Evolutionary conservation across 2,113 vertebrate genomes (phyloP), one percentile per base, ranked within the genome.

Genomic region (Cynoglossus semilaevis): DNA sequence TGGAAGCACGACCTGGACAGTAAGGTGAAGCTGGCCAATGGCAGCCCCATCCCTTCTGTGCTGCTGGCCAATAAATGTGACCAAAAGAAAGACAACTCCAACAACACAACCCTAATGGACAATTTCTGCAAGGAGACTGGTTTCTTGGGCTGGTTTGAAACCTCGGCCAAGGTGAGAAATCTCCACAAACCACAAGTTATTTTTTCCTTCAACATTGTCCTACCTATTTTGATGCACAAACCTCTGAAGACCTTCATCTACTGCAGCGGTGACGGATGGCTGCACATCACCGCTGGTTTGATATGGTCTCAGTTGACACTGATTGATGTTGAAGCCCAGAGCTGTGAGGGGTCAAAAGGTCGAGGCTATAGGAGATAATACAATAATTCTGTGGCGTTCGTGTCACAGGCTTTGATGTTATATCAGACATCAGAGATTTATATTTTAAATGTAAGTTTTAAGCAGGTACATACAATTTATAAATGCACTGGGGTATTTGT

Each of bases 1-100:
- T 99, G 96, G 97, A 99, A 99, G 74, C 92, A 89, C n/a, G 97
- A 99, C 79, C 89, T 99, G 89, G 97, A 99, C 90, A 95, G 90
- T 87, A 99, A 99, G 90, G 95, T 99, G 65, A 89, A 94, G 55
- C 93, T 99, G 83, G 93, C 95, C 42, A 93, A 94, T 16, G 96
- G 96, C 19, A 93, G 68, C 67, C 92, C 95, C 10, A 96, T 99
- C 60, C 96, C 97, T 53, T 90, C 93, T 3, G 92, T 99, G 77
- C 94, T 99, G 44, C 91, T 99, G 38, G 97, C 96, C 72, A 99
- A 99, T 74, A 99, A 99, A 64, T 98, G 95, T 76, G 97, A 99
- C 88, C 96, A 98, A 88, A 96, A 94, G 64, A 95, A 89, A 51
- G 96, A 99, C 0, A 80, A 18, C 52, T 42, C 66, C 51, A 94